Evolutionary conservation across 1,140 invertebrate genomes (phyloP), one percentile per base, ranked within the genome.

Genomic region (Drosophila kurseongensis): DNA sequence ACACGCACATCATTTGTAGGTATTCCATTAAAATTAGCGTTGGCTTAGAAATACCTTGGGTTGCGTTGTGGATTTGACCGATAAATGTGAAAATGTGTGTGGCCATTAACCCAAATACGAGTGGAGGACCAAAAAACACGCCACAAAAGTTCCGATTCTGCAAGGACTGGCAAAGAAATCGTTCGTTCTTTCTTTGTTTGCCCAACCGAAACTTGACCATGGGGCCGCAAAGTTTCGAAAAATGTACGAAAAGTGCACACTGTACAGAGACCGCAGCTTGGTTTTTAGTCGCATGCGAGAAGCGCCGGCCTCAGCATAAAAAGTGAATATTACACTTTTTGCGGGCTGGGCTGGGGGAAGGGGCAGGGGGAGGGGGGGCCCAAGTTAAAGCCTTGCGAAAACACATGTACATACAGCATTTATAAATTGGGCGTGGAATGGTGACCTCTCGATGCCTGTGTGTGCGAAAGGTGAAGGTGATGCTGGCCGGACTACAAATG

Each of bases 311-410:
- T 86, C 82, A 88, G 82, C 82, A 82, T 88, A 86, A 86, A 86
- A 86, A 89, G 56, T 83, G 84, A 86, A 86, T 86, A 88, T 88
- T 86, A 83, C 81, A 69, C 74, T 85, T 85, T 71, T 80, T 52
- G 32, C 2, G 45, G 45, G 38, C 12, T n/a, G 38, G 38, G 1
- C 13, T 8, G 29, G 2, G 29, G 29, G 0, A 7, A 1, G 8
- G 4, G 9, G 9, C 5, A 12, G 13, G 41, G 44, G 16, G 5
- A 27, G 45, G 13, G 45, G 45, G 18, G 1, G 23, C 23, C 48
- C 9, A 36, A 52, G 32, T 52, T 52, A 52, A 52, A 52, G 50
- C 50, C 50, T 52, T 58, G 56, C 32, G 42, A 79, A 85, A 86
- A 82, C 62, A 85, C 52, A 65, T 81, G 78, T 86, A 86, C 68